Percentiles rank a stretch among this genome's conserved stretches.
Conservation (phyloP, 2,888 invertebrate species). For the Malacosoma neustria region DNA sequence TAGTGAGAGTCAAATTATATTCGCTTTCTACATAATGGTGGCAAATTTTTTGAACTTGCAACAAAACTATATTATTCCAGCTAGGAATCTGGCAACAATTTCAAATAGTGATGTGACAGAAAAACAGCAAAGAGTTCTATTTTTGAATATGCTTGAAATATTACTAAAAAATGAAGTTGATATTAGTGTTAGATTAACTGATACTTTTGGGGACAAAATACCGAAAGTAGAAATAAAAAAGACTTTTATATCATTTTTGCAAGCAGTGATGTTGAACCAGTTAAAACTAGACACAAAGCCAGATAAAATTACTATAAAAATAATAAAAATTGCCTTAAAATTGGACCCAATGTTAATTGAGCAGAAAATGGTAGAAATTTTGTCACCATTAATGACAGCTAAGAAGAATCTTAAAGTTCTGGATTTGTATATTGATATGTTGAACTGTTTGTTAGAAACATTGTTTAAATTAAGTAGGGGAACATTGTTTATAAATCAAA, state of each 20-base stretch:
- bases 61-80: slow-evolving; percentile 49
- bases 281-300: slow-evolving; percentile 50
- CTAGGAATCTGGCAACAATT: slow-evolving; percentile 39
- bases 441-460: slow-evolving; percentile 53
- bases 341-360: slow-evolving; percentile 59
- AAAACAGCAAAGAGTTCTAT: slow-evolving; percentile 43
- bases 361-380: slow-evolving; percentile 41
- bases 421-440: slow-evolving; percentile 41
- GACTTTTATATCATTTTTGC: slow-evolving; percentile 47
- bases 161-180: slow-evolving; percentile 51
- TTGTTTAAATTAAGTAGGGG: slow-evolving; percentile 61
- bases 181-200: slow-evolving; percentile 46
- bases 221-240: slow-evolving; percentile 56
- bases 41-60: slow-evolving; percentile 41
- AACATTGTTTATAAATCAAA: slow-evolving; percentile 42
- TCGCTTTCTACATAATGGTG: slow-evolving; percentile 55
- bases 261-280: slow-evolving; percentile 48
- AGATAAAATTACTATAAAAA: slow-evolving; percentile 45
- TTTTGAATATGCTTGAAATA: slow-evolving; percentile 47
- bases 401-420: slow-evolving; percentile 35
- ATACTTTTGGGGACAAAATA: slow-evolving; percentile 49
- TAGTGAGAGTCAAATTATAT: slow-evolving; percentile 50
- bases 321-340: slow-evolving; percentile 48
- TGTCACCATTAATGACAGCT: slow-evolving; percentile 49
- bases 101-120: slow-evolving; percentile 31